These are phyloP conservation scores for Oxytorus armatus DNA, from an alignment of 2,888 invertebrate genomes.

Conservation along the genomic window DNA sequence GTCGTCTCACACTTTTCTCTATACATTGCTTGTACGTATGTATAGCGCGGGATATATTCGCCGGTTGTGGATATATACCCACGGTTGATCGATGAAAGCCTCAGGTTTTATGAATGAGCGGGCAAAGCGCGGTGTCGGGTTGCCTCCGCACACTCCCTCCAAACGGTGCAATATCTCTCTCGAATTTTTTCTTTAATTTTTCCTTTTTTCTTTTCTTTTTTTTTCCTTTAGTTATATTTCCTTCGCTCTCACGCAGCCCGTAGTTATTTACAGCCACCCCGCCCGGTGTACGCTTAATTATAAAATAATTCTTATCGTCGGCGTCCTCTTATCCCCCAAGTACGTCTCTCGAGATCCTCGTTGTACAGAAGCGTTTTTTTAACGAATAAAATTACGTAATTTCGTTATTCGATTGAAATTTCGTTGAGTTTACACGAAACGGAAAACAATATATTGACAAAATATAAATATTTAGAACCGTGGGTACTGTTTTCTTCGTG, in stretches of 20 bases:
- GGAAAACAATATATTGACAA: no score
- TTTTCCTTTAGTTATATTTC: constrained; percentile 16
- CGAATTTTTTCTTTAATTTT: constrained; percentile 27
- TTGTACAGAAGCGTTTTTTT: not conserved
- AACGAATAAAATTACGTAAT: not conserved
- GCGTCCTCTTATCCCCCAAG: constrained; percentile 70
- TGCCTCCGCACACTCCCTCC: constrained; percentile 67
- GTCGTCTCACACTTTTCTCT: constrained; percentile 45
- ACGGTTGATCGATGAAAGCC: constrained; percentile 80
- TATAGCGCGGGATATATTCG: constrained; percentile 39
- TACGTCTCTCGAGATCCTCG: constrained; percentile 69
- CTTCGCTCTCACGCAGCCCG: constrained; percentile 56
- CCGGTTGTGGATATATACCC: constrained; percentile 58
- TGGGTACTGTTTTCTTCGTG: no score
- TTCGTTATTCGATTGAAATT: no score
- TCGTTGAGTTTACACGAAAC: no score
- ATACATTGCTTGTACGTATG: not conserved
- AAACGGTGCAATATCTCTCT: constrained; percentile 23
- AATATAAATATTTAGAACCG: no score
- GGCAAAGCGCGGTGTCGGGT: constrained; percentile 77
- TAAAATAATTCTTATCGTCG: constrained; percentile 82
- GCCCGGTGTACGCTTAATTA: constrained; percentile 77
- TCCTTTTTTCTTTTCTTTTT: constrained; percentile 8
- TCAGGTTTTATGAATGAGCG: constrained; percentile 80
- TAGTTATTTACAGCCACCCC: constrained; percentile 74